Percentiles rank a stretch among this genome's conserved stretches.
Conservation (phyloP, 35 echinoderm and acorn worm genomes). For the Lytechinus pictus region DNA sequence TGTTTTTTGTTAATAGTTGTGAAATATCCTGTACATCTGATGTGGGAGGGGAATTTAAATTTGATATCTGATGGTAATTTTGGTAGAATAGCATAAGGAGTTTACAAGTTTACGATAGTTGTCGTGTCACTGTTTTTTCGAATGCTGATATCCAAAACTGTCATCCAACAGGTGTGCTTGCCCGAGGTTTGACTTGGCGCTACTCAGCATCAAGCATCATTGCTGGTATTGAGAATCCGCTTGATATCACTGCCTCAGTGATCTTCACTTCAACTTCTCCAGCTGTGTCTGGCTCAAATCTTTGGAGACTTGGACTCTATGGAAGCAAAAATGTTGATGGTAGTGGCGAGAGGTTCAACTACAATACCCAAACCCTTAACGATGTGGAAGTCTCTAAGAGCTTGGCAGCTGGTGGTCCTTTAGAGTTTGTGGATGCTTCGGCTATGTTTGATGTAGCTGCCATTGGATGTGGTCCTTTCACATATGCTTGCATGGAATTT, state of each 20-base stretch:
- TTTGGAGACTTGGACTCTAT: conserved; percentile 78
- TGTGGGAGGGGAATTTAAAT: no score
- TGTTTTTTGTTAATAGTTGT: no score
- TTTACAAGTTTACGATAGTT: background rate
- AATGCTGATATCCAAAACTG: background rate
- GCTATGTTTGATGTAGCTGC: conserved; percentile 90
- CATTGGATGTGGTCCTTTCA: conserved; percentile 83
- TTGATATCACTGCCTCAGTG: conserved; percentile 61
- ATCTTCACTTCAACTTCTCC: conserved; percentile 52
- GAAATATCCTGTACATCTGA: no score
- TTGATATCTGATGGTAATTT: no score
- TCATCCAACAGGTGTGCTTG: conserved; percentile 72
- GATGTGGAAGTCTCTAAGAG: conserved; percentile 50
- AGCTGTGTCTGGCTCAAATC: conserved; percentile 55
- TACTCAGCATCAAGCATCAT: conserved; percentile 66
- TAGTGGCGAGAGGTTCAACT: conserved; percentile 56
- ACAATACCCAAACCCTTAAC: conserved; percentile 67
- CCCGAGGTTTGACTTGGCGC: conserved; percentile 69
- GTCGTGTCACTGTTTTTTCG: background rate
- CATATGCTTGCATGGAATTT: conserved; percentile 90
- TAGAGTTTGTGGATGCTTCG: conserved; percentile 50
- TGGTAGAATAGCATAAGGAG: background rate
- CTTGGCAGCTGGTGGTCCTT: conserved; percentile 26
- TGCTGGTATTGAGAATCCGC: conserved; percentile 71
- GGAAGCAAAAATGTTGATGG: conserved; percentile 80